Conservation (phyloP, 2,888 invertebrate genomes). For the Hetaerina titia region DNA sequence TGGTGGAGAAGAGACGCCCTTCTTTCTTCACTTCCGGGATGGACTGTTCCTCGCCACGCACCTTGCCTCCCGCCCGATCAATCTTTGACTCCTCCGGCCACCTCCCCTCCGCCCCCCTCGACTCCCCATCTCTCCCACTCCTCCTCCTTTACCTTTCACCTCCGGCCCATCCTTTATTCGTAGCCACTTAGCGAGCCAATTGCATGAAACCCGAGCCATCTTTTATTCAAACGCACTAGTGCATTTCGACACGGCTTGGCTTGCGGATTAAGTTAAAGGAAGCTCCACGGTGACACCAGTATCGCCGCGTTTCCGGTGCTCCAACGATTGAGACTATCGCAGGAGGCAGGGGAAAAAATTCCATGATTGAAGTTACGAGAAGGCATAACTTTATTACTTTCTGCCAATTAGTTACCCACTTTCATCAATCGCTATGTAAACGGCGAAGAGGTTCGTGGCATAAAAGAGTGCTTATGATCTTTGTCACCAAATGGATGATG, state of each 20-base stretch:
- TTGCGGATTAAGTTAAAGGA: not conserved
- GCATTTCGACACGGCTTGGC: not conserved
- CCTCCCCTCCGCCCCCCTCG: not conserved
- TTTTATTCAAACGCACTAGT: not conserved
- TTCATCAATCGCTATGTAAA: too few species aligned
- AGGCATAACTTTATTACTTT: too few species aligned
- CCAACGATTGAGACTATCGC: not conserved
- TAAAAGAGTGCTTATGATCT: too few species aligned
- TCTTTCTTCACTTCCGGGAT: not conserved
- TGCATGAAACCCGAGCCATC: not conserved
- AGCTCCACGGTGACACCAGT: not conserved
- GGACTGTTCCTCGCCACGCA: constrained; percentile 15
- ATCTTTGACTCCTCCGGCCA: not conserved
- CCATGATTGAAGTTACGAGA: too few species aligned
- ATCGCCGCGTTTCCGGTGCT: not conserved
- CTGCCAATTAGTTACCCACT: too few species aligned
- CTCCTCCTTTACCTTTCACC: not conserved
- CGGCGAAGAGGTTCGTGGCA: too few species aligned
- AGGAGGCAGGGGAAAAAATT: not conserved
- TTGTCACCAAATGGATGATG: too few species aligned
- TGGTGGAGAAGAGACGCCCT: not conserved
- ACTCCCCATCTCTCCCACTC: not conserved
- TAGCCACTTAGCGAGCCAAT: not conserved
- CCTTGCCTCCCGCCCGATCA: not conserved
- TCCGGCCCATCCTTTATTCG: not conserved